These are phyloP conservation scores for Conus betulinus DNA, from an alignment of 1,140 invertebrate genomes.

Conservation along the genomic window DNA sequence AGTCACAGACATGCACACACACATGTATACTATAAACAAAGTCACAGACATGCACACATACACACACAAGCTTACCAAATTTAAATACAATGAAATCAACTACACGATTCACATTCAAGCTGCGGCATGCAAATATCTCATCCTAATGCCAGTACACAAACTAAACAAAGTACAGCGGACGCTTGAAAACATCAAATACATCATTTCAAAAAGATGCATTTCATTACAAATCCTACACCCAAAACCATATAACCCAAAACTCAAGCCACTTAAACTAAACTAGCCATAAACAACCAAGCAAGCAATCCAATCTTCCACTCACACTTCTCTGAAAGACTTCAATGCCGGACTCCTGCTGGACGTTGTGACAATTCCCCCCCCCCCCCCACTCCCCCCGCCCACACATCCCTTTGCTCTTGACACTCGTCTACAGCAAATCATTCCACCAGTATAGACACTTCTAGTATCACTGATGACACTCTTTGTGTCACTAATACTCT, in stretches of 20 bases:
- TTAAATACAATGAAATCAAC: too few species aligned
- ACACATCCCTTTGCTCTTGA: neutral
- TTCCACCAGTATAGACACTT: neutral
- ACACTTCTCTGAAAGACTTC: constrained; percentile 9
- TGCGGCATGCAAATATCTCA: too few species aligned
- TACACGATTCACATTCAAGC: too few species aligned
- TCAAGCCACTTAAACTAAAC: neutral
- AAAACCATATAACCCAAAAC: too few species aligned
- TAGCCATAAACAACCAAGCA: neutral
- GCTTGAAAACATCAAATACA: too few species aligned
- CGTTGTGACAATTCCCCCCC: neutral
- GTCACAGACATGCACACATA: too few species aligned
- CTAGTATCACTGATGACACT: neutral
- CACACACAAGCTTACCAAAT: too few species aligned
- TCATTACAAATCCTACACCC: neutral
- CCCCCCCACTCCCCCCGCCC: neutral
- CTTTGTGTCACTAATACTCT: neutral
- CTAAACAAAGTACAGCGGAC: too few species aligned
- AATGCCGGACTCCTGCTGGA: neutral
- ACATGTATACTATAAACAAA: too few species aligned
- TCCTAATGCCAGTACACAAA: too few species aligned
- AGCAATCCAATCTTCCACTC: neutral
- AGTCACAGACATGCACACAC: too few species aligned
- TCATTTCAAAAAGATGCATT: neutral
- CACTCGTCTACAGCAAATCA: neutral